These are phyloP conservation scores for Pyralis farinalis DNA, from an alignment of 2,888 invertebrate species.

Conservation along the genomic window DNA sequence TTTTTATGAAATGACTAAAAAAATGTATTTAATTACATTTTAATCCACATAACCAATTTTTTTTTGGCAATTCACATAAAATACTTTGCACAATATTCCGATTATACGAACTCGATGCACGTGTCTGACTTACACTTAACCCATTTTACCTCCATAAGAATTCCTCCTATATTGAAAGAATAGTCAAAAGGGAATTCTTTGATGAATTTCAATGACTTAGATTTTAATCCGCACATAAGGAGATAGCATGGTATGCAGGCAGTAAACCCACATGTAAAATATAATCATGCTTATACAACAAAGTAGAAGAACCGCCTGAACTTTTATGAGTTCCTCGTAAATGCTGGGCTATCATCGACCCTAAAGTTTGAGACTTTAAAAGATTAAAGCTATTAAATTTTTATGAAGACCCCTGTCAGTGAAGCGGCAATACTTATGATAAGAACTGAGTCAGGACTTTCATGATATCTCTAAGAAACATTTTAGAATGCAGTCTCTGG, in stretches of 20 bases:
- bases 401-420: slow-evolving; percentile 64
- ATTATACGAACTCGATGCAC: no score
- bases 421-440: slow-evolving; percentile 47
- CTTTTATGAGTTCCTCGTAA: slow-evolving; percentile 60
- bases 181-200: no score
- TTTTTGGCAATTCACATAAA: no score
- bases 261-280: slow-evolving; percentile 14
- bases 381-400: slow-evolving; percentile 70
- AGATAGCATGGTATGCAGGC: background rate
- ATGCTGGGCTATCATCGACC: slow-evolving; percentile 51
- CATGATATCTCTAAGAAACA: slow-evolving; percentile 26
- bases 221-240: no score
- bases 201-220: no score
- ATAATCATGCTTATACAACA: slow-evolving; percentile 32
- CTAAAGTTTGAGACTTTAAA: slow-evolving; percentile 60
- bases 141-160: no score
- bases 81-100: no score
- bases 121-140: no score
- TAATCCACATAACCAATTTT: no score
- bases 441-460: slow-evolving; percentile 46
- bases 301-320: slow-evolving; percentile 37
- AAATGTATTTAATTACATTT: no score
- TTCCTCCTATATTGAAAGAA: no score
- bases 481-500: background rate
- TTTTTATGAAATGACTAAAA: no score